These are phyloP conservation scores for Astatotilapia flaviijosephi DNA, from an alignment of 2,113 vertebrate genomes.

Conservation along the genomic window DNA sequence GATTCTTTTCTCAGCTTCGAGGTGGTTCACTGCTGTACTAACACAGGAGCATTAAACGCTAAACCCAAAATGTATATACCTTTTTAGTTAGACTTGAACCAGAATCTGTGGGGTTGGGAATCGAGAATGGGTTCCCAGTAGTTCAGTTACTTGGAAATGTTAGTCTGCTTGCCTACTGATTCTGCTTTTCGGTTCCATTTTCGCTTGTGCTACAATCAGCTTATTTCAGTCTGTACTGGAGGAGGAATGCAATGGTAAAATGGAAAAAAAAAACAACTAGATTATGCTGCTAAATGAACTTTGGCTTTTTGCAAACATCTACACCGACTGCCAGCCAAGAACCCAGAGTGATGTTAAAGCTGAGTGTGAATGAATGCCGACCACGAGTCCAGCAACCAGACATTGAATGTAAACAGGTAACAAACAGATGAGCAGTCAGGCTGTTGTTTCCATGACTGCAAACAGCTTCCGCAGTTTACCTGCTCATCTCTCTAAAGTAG, in stretches of 20 bases:
- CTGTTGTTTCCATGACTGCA: not conserved
- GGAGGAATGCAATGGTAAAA: not conserved
- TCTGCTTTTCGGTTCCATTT: fast-evolving
- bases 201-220: not conserved
- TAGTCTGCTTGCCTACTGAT: not conserved
- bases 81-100: not conserved
- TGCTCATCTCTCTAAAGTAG: not conserved
- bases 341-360: not conserved
- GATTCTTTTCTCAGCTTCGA: not conserved
- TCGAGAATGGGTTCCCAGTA: fast-evolving
- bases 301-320: not conserved
- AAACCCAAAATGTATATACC: not conserved
- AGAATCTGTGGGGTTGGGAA: not conserved
- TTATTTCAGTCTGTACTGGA: not conserved
- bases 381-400: not conserved
- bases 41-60: not conserved
- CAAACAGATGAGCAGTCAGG: not conserved
- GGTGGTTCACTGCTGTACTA: not conserved
- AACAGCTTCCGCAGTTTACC: not conserved
- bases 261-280: not conserved
- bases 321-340: not conserved
- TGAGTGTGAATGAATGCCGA: not conserved
- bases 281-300: not conserved
- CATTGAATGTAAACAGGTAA: not conserved
- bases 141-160: not conserved